Base-by-base conservation (phyloP, 2,888 invertebrate genomes). In the Caenorhabditis afra region DNA sequence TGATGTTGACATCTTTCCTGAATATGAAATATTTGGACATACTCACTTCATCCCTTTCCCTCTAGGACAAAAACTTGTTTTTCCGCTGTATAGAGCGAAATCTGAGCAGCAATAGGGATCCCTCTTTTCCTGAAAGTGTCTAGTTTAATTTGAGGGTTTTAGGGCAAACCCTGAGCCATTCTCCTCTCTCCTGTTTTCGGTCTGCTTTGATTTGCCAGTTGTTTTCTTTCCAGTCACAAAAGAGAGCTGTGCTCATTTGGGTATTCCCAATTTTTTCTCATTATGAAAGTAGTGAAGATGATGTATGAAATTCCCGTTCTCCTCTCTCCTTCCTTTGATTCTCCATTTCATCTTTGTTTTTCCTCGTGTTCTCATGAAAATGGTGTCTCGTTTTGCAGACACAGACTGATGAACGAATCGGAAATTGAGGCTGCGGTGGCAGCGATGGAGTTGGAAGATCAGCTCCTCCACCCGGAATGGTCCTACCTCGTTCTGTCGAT, bases 391-490 rank as follows among this genome's bases (percentile, higher is more conserved):
- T 14, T 41, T 35, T 53, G 18, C 55, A 70, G 67, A 23, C 53
- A 44, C 29, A 14, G 65, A 37, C 45, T 59, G 45, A 80, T 80
- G 80, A 76, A 80, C 71, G 71, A 68, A 57, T 58, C 76, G 58
- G 79, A 68, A 50, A 59, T 70, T 39, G 70, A 39, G 44, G 76
- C 71, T 66, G 77, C 66, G 41, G 50, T 74, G 53, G 78, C 77
- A 29, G 70, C 70, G 39, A 66, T 78, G 39, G 71, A 70, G 61
- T 41, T 71, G 59, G 68, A 82, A 53, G 84, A 84, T 55, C 39
- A 65, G 45, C 58, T 52, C 12, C 81, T 82, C 18, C 55, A 73
- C 47, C 81, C 76, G 20, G 82, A 82, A 61, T 84, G 84, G 84
- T 57, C 65, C 49, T 84, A 84, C 59, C 66, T 84, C 20, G 35